Base-by-base conservation (phyloP, 2,888 invertebrate species). In the Chloroclysta siterata region DNA sequence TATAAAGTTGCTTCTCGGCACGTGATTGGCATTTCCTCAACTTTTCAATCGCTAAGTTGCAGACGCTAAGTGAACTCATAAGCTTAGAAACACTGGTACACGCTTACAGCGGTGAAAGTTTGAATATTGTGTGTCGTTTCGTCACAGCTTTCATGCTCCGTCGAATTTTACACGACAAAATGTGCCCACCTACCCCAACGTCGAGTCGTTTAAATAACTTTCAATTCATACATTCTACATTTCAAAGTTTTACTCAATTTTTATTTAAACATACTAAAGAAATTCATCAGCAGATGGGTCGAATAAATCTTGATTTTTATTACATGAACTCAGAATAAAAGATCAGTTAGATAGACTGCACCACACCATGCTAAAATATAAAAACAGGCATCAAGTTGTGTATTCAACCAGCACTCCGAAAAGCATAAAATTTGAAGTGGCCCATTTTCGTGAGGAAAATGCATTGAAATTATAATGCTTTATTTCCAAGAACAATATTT, bases 41-140 rank as follows among this genome's bases (percentile, higher is more conserved):
- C 60, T 59, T 65, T 65, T 60, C 47, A 62, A 66, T 65, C 36
- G 60, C 58, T 56, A 63, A 61, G 64, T 69, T 68, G 62, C 53
- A 58, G 66, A 69, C 55, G 55, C 66, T 62, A 59, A 71, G 69
- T 67, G 63, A 67, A 65, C 22, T 22, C 22, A 63, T 66, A 63
- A 66, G 58, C 63, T 70, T 67, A 63, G 54, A 60, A 61, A 63
- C 57, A 53, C 60, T 66, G 70, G 67, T 69, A 64, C 63, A 64
- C 47, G 68, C 59, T 65, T 59, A 62, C 63, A 64, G 60, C 55
- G 63, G 67, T 66, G 72, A 72, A 70, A 66, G 68, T 69, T 65
- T 60, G 65, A 63, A 65, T 65, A 65, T 64, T 60, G 58, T 67
- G 66, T 58, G 64, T 53, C 47, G 55, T 66, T 67, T 66, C 67